phyloP scores from a whole-genome alignment of 2,797 vertebrate species.

The Syndactyla subalaris region DNA sequence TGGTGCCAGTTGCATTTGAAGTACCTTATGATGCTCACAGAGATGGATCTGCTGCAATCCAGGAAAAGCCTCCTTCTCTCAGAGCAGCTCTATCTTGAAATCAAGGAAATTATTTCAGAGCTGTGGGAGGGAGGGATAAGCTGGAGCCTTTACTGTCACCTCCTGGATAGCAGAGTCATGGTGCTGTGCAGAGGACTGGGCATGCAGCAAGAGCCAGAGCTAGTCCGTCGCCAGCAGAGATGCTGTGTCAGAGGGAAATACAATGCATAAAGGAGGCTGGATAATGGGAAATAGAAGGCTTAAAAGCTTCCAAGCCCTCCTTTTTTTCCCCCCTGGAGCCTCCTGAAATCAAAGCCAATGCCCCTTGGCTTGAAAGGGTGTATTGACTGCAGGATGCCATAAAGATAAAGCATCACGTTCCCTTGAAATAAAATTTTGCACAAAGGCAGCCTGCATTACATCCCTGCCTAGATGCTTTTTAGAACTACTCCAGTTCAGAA shows the following conservation, averaged over 20 bases:
- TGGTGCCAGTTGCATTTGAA: background rate
- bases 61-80: background rate
- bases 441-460: background rate
- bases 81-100: background rate
- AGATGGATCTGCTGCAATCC: background rate
- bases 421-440: background rate
- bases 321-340: background rate
- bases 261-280: background rate
- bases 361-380: background rate
- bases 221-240: background rate
- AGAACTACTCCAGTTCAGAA: background rate
- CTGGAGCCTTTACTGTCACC: background rate
- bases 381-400: background rate
- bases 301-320: background rate
- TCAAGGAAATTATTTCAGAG: background rate
- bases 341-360: background rate
- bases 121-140: background rate
- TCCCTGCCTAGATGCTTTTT: background rate
- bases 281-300: background rate
- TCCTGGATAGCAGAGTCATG: background rate
- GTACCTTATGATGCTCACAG: accelerated
- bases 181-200: background rate
- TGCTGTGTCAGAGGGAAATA: background rate
- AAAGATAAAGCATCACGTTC: background rate
- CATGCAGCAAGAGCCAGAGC: background rate